Base-by-base conservation (phyloP, 2,113 vertebrate species). In the Sclerurus mexicanus region DNA sequence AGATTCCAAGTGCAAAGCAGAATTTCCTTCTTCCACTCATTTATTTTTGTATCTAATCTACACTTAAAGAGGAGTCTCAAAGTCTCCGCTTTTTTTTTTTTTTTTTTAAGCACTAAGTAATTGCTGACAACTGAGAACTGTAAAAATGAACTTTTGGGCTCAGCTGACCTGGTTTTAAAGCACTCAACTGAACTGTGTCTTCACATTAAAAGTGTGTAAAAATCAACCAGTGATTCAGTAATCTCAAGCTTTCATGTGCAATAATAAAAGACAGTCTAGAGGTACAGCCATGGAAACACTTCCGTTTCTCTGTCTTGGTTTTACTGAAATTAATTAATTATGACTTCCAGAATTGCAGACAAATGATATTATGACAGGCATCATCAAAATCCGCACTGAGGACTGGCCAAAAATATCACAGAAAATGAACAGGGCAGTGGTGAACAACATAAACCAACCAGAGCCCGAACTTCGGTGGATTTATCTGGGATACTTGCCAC, bases 41-140 rank as follows among this genome's bases (percentile, higher is more conserved):
- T 89, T 76, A 13, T 91, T 90, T 94, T 91, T 87, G 33, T 85
- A 86, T 89, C 91, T 90, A 93, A 94, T 87, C 85, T 85, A n/a
- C 15, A 27, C 63, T 77, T 83, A 42, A 31, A 91, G 50, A 90
- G 90, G 74, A 91, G 64, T 37, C 78, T 90, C 47, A 25, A 88
- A 89, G 87, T 85, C 87, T 95, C 82, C 24, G n/a, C n/a, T n/a
- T 3, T 50, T 2, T 33, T 69, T 73, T 49, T 75, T 56, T 12
- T 44, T 71, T 56, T 59, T 74, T 89, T 50, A 79, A 85, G 27
- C 78, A 95, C 35, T 47, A 80, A 88, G 44, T 71, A 24, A 44
- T 42, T 91, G 10, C 72, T 94, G 67, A 93, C 72, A 95, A 87
- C 59, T 19, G 12, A 30, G 63, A 95, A 83, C 23, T 35, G 30